Base-by-base conservation (phyloP, 2,113 vertebrate species). In the Xerus inauris region DNA sequence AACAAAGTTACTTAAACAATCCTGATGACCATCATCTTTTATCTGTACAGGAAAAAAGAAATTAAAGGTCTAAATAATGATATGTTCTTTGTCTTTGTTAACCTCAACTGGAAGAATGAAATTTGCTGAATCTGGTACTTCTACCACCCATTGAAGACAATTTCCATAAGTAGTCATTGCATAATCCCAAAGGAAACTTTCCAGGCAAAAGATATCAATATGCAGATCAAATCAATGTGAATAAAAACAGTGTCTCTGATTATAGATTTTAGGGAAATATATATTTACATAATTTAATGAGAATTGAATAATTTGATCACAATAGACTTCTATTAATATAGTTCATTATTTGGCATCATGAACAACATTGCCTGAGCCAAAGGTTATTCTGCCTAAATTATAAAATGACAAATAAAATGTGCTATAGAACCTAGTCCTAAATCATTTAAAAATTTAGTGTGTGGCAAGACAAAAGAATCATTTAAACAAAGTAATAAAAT, bases 201-300 rank as follows among this genome's bases (percentile, higher is more conserved):
- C 89, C 71, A 92, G 81, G 32, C n/a, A 94, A 95, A 82, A 95
- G 45, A 79, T 69, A 92, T 88, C 95, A 96, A 96, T 93, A 83
- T 45, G 57, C n/a, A 95, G 76, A 97, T 97, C n/a, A 95, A 85
- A 96, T 97, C 96, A 90, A 97, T 94, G 51, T 69, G 87, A 87
- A 59, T 87, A 89, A 89, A 65, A 97, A 92, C 54, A 49, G 35
- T 45, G 77, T 2, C 62, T 17, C 30, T 94, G 69, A 83, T 87
- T 76, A 26, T 65, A 89, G 57, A 57, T 81, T 69, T 96, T 69
- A 94, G 38, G 32, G 13, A 97, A 96, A 88, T 73, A 89, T 72
- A 30, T 30, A 32, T 89, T 94, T 92, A 87, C 87, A 73, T 62
- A 83, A 94, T 49, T 77, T 94, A 96, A 89, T 94, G 64, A 94